Evolutionary conservation across 2,797 vertebrate species (phyloP).

Genomic region (Melanotaenia nigrans): DNA sequence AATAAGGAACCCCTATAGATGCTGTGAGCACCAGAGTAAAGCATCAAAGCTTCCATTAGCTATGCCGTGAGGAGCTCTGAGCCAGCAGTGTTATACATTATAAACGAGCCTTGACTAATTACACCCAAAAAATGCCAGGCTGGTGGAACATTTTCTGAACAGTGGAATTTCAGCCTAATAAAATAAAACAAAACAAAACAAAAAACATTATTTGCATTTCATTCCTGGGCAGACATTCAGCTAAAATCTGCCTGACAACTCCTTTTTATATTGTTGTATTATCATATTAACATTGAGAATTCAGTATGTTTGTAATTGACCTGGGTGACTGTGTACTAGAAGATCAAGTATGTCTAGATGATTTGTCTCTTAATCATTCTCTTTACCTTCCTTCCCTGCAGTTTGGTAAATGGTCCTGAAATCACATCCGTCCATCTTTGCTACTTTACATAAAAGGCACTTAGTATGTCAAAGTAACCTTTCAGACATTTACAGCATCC

Average conservation of each 20-base stretch:
- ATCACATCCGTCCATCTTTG: neutral
- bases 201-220: neutral
- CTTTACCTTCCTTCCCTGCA: neutral
- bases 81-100: constrained; percentile 1
- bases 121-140: neutral
- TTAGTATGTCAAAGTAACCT: no score
- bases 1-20: neutral
- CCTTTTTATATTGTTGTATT: neutral
- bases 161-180: neutral
- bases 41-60: constrained; percentile 9
- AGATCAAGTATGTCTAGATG: neutral
- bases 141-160: neutral
- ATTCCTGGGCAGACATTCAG: constrained; percentile 10
- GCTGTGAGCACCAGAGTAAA: constrained; percentile 9
- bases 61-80: neutral
- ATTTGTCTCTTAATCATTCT: neutral
- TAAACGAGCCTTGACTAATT: neutral
- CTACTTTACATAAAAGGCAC: no score
- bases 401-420: neutral
- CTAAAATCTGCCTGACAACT: neutral
- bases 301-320: neutral
- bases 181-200: neutral
- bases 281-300: neutral
- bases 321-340: neutral
- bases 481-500: no score